Percentiles rank a stretch among this genome's conserved stretches.
Conservation (phyloP, 2,113 vertebrate species). For the Cariama cristata region DNA sequence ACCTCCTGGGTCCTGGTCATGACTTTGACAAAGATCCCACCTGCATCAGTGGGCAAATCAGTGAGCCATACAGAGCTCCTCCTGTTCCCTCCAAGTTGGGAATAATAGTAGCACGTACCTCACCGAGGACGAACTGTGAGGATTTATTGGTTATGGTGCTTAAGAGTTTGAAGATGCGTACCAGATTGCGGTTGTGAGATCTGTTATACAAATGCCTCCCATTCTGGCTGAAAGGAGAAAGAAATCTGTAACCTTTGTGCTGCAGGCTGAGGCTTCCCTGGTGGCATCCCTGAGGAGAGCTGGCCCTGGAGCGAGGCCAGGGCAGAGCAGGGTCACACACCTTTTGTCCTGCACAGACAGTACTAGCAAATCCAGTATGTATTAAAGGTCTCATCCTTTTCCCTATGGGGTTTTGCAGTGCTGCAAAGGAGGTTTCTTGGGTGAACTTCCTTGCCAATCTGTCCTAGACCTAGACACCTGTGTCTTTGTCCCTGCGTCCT, state of each 20-base stretch:
- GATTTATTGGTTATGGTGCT: background rate
- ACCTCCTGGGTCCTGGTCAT: background rate
- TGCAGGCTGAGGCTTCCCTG: background rate
- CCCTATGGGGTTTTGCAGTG: background rate
- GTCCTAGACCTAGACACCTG: background rate
- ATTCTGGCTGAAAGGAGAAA: background rate
- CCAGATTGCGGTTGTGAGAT: background rate
- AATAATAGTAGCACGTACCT: background rate
- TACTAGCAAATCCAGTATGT: background rate
- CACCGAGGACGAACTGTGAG: accelerated
- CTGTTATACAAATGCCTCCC: background rate
- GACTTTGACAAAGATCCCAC: background rate
- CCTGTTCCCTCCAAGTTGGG: background rate
- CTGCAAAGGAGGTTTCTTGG: background rate
- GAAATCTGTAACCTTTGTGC: background rate
- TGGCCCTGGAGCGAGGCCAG: accelerated
- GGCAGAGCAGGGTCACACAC: accelerated
- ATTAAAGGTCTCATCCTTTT: background rate
- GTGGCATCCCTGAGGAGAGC: background rate
- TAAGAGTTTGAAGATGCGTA: background rate
- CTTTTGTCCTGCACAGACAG: background rate
- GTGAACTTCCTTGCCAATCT: background rate
- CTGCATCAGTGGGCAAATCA: background rate
- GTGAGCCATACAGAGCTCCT: background rate
- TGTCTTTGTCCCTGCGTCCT: background rate